A percentile compares a stretch with the other conserved stretches of the same genome.
Evolutionary conservation across 2,113 vertebrate genomes (phyloP).

Genomic region (Hippolais icterina): DNA sequence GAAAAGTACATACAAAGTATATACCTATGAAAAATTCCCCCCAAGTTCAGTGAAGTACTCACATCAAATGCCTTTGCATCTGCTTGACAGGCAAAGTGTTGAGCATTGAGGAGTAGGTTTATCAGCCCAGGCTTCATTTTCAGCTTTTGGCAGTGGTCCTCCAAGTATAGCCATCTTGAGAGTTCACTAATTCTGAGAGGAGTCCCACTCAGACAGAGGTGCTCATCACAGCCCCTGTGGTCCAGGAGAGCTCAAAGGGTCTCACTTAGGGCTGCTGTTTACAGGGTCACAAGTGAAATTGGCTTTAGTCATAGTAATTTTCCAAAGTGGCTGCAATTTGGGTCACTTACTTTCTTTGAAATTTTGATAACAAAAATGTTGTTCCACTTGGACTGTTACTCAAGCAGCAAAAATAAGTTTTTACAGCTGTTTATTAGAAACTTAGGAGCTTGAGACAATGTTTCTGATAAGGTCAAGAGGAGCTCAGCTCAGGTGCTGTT

Average conservation of each 20-base stretch:
- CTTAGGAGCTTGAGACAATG: not conserved
- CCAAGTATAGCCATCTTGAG: accelerated
- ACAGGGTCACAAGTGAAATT: not conserved
- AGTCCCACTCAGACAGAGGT: not conserved
- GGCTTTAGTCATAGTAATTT: not conserved
- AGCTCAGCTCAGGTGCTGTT: not conserved
- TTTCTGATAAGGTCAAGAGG: not conserved
- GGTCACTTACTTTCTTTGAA: not conserved
- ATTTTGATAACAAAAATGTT: not conserved
- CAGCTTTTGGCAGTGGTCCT: accelerated
- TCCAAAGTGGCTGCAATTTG: accelerated
- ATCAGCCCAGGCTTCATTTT: not conserved
- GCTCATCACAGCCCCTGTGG: not conserved
- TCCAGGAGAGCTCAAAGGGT: not conserved
- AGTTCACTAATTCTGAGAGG: not conserved
- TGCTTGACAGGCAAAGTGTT: not conserved
- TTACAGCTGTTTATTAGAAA: not conserved
- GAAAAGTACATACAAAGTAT: not conserved
- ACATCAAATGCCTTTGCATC: not conserved
- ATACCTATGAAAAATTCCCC: not conserved
- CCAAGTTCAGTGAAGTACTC: not conserved
- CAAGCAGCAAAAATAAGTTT: not conserved
- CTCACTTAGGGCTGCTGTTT: not conserved
- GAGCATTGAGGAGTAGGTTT: not conserved
- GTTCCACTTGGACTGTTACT: not conserved